These are phyloP conservation scores for Threskiornis aethiopicus DNA, from an alignment of 2,797 vertebrate genomes.

Conservation along the genomic window DNA sequence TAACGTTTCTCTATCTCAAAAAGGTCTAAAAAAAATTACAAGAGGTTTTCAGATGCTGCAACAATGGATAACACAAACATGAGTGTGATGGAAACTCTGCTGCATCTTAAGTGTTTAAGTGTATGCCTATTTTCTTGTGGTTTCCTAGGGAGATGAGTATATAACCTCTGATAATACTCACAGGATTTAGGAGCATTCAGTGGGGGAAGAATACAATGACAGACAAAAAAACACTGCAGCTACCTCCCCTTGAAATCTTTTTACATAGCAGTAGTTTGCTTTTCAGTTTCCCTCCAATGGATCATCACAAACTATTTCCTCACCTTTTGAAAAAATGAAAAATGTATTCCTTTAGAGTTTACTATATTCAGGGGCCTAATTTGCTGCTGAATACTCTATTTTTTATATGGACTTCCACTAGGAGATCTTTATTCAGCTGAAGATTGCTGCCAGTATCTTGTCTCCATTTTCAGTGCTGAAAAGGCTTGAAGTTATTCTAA, in stretches of 20 bases:
- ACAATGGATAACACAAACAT: not conserved
- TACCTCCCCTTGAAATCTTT: not conserved
- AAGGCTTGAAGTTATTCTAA: constrained; percentile 11
- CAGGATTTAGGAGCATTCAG: not conserved
- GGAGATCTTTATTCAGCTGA: not conserved
- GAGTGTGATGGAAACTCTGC: not conserved
- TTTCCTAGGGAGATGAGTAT: not conserved
- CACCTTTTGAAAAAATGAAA: not conserved
- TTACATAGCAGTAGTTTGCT: not conserved
- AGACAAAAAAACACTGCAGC: not conserved
- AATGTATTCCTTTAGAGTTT: not conserved
- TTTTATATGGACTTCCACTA: not conserved
- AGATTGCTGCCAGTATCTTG: not conserved
- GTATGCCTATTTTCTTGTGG: not conserved
- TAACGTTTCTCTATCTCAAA: not conserved
- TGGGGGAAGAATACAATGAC: not conserved
- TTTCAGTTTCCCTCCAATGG: not conserved
- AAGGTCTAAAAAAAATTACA: not conserved
- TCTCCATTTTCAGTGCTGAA: constrained; percentile 4
- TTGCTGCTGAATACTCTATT: not conserved
- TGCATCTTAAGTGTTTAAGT: not conserved
- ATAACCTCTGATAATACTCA: not conserved
- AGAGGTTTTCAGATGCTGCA: not conserved
- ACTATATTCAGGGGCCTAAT: not conserved
- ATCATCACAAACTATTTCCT: not conserved